Base-by-base conservation (phyloP, 2,888 invertebrate genomes). In the Tryphoninae sp. region DNA sequence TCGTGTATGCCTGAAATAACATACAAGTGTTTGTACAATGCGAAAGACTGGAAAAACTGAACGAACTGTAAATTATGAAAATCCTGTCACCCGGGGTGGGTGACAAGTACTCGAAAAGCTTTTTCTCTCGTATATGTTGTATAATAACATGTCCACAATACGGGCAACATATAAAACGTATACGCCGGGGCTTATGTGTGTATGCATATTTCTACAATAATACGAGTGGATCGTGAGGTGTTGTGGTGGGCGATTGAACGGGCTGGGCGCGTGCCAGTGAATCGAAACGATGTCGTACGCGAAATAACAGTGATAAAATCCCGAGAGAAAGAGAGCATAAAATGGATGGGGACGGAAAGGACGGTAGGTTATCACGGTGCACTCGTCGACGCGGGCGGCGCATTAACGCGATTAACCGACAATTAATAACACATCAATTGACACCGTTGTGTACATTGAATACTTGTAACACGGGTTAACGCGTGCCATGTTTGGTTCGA, bases 381-480 rank as follows among this genome's bases (percentile, higher is more conserved):
- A 72, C 78, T 67, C 79, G 75, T 77, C 79, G 84, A 82, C 80
- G 81, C 82, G 76, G 82, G 84, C 84, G 87, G 88, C 89, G 88
- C 90, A 91, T 91, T 91, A 92, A 91, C 89, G 89, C 91, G 90
- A 92, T 92, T 92, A 91, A 92, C 91, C 89, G 88, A 89, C 90
- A 90, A 91, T 91, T 92, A 91, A 92, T 92, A 91, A 91, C 91
- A 87, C 91, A 90, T 91, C 91, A 91, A 91, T 91, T 91, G 91
- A 90, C 90, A 90, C 89, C 81, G 74, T 58, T 79, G 89, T 89
- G 89, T 90, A 91, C 90, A 90, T 89, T 90, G 90, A 89, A 89
- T 90, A 91, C 91, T 92, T 92, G 91, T 92, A 91, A 91, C 91
- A 85, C 77, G 61, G 65, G 51, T 75, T 69, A 55, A 55, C 26